Evolutionary conservation across 2,113 vertebrate species (phyloP).

Genomic region (Bambusicola thoracicus): DNA sequence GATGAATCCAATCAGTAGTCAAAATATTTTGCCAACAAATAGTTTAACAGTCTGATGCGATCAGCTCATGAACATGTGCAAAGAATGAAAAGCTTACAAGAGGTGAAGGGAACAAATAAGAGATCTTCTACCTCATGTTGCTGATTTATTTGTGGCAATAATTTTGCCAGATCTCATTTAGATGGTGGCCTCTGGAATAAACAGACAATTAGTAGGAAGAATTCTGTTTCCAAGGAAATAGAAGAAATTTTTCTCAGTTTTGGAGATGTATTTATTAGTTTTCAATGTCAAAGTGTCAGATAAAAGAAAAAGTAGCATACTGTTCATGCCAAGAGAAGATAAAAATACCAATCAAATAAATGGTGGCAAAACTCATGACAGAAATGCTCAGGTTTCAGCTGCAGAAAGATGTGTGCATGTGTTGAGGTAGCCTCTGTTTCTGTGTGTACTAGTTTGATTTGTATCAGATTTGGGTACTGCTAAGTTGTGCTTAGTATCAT

Average conservation of each 20-base stretch:
- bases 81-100: not conserved
- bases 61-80: not conserved
- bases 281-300: not conserved
- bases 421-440: not conserved
- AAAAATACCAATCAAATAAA: not conserved
- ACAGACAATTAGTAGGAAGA: not conserved
- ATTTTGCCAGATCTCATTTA: not conserved
- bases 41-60: not conserved
- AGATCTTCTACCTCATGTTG: not conserved
- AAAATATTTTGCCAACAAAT: not conserved
- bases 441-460: not conserved
- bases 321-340: not conserved
- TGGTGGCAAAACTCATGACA: not conserved
- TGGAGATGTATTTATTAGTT: not conserved
- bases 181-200: not conserved
- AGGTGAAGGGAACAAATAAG: not conserved
- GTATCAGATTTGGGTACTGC: not conserved
- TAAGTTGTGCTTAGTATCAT: not conserved
- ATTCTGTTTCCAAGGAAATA: not conserved
- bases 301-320: not conserved
- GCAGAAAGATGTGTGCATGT: not conserved
- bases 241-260: not conserved
- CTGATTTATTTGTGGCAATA: not conserved
- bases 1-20: not conserved
- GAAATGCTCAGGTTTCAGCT: not conserved